phyloP scores from a whole-genome alignment of 2,888 invertebrate genomes.

The Morpho helenor region DNA sequence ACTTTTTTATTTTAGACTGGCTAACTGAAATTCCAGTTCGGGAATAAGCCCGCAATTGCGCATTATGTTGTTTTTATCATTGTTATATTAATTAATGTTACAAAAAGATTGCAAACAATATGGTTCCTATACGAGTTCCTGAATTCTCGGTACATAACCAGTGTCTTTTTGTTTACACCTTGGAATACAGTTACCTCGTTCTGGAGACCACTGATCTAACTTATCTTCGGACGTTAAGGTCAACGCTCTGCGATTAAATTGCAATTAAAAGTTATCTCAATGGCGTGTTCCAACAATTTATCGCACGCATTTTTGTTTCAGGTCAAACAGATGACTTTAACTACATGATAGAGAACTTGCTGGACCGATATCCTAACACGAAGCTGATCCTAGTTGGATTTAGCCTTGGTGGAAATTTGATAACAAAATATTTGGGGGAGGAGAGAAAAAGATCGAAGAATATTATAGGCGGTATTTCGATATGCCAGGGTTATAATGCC shows the following conservation, averaged over 20 bases:
- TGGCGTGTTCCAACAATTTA: constrained; percentile 13
- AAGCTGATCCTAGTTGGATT: constrained; percentile 93
- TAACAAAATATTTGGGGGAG: constrained; percentile 96
- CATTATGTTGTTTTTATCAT: too few species aligned
- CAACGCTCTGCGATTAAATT: constrained; percentile 19
- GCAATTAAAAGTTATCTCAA: background rate
- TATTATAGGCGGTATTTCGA: constrained; percentile 93
- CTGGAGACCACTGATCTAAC: too few species aligned
- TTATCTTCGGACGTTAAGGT: constrained; percentile 23
- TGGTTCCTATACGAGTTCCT: too few species aligned
- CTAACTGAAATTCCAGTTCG: too few species aligned
- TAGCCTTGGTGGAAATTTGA: constrained; percentile 95
- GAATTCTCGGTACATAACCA: too few species aligned
- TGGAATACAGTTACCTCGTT: too few species aligned
- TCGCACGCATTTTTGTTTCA: constrained; percentile 49
- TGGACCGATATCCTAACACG: constrained; percentile 86
- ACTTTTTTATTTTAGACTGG: too few species aligned
- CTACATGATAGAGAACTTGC: constrained; percentile 88
- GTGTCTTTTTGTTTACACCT: too few species aligned
- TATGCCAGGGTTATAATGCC: constrained; percentile 97
- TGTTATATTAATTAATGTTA: too few species aligned
- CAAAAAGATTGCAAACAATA: too few species aligned
- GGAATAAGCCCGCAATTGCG: too few species aligned
- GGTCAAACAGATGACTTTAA: constrained; percentile 94
- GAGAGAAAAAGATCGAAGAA: constrained; percentile 81